These are phyloP conservation scores for Ctenopoma kingsleyae DNA, from an alignment of 2,797 vertebrate genomes.

Conservation along the genomic window DNA sequence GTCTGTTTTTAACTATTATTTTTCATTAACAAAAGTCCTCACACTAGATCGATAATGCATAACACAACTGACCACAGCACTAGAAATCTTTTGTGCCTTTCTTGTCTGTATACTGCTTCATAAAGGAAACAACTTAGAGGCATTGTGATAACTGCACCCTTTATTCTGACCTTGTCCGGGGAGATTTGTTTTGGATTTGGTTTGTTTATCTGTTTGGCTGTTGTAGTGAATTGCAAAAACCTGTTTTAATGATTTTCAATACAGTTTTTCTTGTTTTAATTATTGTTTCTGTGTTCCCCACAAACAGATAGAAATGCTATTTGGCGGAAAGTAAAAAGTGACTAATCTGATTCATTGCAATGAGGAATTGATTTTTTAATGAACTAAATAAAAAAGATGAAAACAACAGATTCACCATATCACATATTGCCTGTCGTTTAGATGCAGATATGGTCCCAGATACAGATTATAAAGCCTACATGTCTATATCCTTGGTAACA, in stretches of 20 bases:
- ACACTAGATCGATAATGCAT: slow-evolving; percentile 29
- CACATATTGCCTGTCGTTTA: slow-evolving; percentile 2
- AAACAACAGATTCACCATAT: neutral
- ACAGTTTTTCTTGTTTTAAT: neutral
- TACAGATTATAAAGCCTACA: neutral
- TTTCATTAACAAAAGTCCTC: slow-evolving; percentile 46
- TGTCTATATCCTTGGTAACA: neutral
- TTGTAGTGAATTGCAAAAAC: slow-evolving; percentile 9
- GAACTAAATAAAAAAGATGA: neutral
- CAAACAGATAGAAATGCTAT: slow-evolving; percentile 5
- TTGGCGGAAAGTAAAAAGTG: neutral
- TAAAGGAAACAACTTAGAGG: slow-evolving; percentile 37
- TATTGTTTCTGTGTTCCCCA: neutral
- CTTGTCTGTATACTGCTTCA: slow-evolving; percentile 31
- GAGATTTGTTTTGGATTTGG: slow-evolving; percentile 12
- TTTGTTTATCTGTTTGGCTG: slow-evolving; percentile 13
- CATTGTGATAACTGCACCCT: slow-evolving; percentile 22
- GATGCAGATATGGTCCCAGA: neutral
- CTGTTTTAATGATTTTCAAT: neutral
- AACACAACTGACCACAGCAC: slow-evolving; percentile 28
- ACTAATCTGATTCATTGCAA: neutral
- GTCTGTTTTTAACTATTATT: slow-evolving; percentile 44
- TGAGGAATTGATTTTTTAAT: neutral
- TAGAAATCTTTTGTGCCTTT: slow-evolving; percentile 22
- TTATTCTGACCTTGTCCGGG: slow-evolving; percentile 33